Conservation (phyloP, 2,113 vertebrate genomes). For the Carassius auratus region DNA sequence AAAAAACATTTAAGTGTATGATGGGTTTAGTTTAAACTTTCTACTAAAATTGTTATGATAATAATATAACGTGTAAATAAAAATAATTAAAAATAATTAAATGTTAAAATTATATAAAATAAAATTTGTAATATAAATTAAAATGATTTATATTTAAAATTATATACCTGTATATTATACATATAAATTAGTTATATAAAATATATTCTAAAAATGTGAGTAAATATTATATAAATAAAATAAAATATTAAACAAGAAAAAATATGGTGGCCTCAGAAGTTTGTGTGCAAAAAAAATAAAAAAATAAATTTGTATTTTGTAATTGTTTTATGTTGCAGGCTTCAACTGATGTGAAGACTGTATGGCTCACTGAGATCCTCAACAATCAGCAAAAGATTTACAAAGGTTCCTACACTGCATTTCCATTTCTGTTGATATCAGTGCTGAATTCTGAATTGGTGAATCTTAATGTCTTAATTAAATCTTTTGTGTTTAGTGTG, state of each 20-base stretch:
- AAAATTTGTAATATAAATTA: too few species aligned
- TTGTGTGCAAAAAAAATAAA: background rate
- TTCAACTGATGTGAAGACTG: constrained; percentile 87
- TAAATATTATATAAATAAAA: background rate
- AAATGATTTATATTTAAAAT: too few species aligned
- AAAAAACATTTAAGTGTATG: too few species aligned
- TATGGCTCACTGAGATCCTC: constrained; percentile 91
- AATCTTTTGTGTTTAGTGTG: background rate
- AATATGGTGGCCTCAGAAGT: background rate
- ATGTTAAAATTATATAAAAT: background rate
- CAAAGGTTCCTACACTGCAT: constrained; percentile 76
- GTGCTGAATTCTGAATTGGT: background rate
- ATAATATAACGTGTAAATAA: background rate
- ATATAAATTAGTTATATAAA: too few species aligned
- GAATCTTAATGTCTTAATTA: background rate
- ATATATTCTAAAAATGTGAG: background rate
- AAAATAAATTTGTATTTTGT: background rate
- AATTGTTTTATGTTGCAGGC: constrained; percentile 76
- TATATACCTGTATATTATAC: too few species aligned
- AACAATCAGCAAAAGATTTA: constrained; percentile 84
- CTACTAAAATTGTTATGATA: background rate
- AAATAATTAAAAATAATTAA: too few species aligned
- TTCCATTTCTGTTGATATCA: constrained; percentile 8
- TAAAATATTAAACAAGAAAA: background rate
- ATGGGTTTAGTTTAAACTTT: too few species aligned